Percentiles rank a stretch among this genome's conserved stretches.
Evolutionary conservation across 2,797 vertebrate genomes (phyloP).

Genomic region (Eulemur mongoz): DNA sequence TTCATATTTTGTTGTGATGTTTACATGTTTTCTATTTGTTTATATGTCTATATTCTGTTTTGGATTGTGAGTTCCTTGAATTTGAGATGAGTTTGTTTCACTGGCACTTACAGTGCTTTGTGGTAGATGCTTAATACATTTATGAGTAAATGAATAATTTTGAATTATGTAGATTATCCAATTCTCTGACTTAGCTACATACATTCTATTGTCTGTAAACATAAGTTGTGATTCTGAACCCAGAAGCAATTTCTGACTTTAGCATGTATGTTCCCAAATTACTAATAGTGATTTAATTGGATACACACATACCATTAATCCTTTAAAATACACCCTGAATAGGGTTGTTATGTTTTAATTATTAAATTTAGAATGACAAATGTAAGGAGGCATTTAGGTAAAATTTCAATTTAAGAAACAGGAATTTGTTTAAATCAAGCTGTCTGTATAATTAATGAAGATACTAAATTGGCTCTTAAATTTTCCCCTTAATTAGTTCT

Average conservation of each 20-base stretch:
- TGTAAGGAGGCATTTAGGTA: conserved; percentile 15
- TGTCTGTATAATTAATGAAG: not conserved
- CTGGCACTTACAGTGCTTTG: not conserved
- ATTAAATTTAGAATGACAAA: not conserved
- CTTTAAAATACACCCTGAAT: not conserved
- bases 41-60: conserved; percentile 24
- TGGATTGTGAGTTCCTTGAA: conserved; percentile 18
- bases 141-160: not conserved
- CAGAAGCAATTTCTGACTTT: conserved; percentile 32
- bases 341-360: conserved; percentile 22
- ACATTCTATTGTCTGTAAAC: conserved; percentile 12
- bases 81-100: conserved; percentile 40
- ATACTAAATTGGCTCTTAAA: not conserved
- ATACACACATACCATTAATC: not conserved
- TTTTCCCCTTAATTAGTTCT: conserved; percentile 35
- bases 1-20: conserved; percentile 12
- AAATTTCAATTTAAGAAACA: conserved; percentile 25
- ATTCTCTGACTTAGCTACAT: not conserved
- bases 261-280: conserved; percentile 1
- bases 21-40: conserved; percentile 25
- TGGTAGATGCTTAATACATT: not conserved
- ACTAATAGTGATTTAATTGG: conserved; percentile 24
- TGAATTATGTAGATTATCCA: conserved; percentile 32
- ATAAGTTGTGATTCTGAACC: not conserved
- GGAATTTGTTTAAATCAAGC: conserved; percentile 38